Conservation (phyloP, 2,797 vertebrate genomes). For the Centropyge bicolor region DNA sequence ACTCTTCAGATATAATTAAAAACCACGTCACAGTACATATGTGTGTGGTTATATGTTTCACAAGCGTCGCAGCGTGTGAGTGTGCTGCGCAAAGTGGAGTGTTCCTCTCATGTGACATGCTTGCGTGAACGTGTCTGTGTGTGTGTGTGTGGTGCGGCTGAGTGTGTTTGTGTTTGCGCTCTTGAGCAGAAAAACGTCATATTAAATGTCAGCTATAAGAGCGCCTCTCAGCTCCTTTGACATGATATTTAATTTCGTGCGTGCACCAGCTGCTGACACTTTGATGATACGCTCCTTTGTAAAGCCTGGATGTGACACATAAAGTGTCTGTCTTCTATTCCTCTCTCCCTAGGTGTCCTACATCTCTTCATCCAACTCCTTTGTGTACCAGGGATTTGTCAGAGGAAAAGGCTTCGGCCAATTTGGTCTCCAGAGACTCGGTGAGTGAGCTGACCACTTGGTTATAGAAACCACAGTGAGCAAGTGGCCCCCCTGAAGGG, state of each 20-base stretch:
- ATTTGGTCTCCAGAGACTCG: slow-evolving; percentile 97
- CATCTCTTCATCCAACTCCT: slow-evolving; percentile 93
- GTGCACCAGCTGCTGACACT: slow-evolving; percentile 78
- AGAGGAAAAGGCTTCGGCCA: slow-evolving; percentile 98
- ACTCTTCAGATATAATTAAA: slow-evolving; percentile 60
- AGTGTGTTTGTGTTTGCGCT: slow-evolving; percentile 63
- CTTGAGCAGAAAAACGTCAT: slow-evolving; percentile 63
- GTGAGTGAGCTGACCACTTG: slow-evolving; percentile 82
- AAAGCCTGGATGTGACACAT: slow-evolving; percentile 69
- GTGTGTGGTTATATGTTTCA: slow-evolving; percentile 10
- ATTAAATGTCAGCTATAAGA: slow-evolving; percentile 82
- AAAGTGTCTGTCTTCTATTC: slow-evolving; percentile 68
- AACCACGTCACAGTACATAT: slow-evolving; percentile 54
- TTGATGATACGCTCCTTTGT: slow-evolving; percentile 76
- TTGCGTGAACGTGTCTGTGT: slow-evolving; percentile 8
- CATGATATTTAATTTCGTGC: slow-evolving; percentile 77
- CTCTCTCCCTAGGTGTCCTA: slow-evolving; percentile 90
- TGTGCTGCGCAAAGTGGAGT: slow-evolving; percentile 14
- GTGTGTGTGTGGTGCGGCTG: not conserved
- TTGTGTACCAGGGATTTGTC: slow-evolving; percentile 98
- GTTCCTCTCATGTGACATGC: slow-evolving; percentile 17
- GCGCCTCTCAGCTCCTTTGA: slow-evolving; percentile 71
- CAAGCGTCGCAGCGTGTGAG: slow-evolving; percentile 2
- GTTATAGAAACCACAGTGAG: slow-evolving; percentile 40
- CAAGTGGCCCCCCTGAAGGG: not conserved